Base-by-base conservation (phyloP, 2,888 invertebrate genomes). In the Himalopsyche anomala region DNA sequence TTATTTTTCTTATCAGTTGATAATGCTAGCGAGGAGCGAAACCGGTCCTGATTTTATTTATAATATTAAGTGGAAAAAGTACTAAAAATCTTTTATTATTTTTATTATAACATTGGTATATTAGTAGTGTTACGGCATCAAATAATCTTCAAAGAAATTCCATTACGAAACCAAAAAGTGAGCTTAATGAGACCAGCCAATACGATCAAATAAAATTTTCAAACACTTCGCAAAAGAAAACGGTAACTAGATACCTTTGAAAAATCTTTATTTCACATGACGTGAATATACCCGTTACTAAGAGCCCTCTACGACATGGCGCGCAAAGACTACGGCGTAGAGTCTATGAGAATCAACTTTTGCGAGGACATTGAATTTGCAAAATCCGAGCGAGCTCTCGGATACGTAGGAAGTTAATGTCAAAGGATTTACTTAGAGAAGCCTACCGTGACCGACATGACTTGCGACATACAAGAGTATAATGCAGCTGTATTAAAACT, bases 361-460 rank as follows among this genome's bases (percentile, higher is more conserved):
- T 45, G 28, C 45, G 42, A 45, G 45, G 81, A 45, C 81, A 42
- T 81, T 81, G 81, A 81, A 81, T 81, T 81, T 81, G 28, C 81
- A 51, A 28, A 51, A 81, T 45, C 40, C 45, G 45, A 81, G 81
- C 28, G 81, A 81, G 45, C n/a, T 28, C 51, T 42, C 9, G 51
- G 81, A 42, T 42, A 19, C 62, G 62, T 19, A 51, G 81, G 19
- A 81, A 45, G 81, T 45, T 28, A 42, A 81, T 45, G 81, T 81
- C 81, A 81, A 81, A 81, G 81, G 81, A 81, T 45, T 81, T 45
- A 62, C 62, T 62, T 62, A 62, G 62, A 28, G 62, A 62, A 62
- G 62, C 62, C 62, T 62, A 62, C 62, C 62, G 62, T 62, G 62
- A 62, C 62, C 62, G 62, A 62, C 62, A 62, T 62, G 62, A 62